Percentiles rank a stretch among this genome's conserved stretches.
phyloP scores from a whole-genome alignment of 2,888 invertebrate species.

The Azorinus chamasolen region DNA sequence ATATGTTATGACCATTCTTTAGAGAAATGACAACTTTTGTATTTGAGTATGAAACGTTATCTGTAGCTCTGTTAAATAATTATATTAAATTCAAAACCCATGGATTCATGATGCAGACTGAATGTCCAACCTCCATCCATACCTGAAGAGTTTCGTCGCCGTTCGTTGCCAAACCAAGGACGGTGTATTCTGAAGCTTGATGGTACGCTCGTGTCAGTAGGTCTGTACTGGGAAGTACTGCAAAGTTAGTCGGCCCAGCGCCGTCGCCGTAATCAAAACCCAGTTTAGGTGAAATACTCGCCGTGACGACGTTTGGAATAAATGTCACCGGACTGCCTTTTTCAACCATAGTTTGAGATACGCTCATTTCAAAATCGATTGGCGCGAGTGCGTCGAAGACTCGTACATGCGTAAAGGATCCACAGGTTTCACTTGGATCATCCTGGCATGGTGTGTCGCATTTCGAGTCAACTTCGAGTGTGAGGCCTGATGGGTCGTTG shows the following conservation, averaged over 20 bases:
- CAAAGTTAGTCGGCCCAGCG: not conserved
- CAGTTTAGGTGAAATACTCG: not conserved
- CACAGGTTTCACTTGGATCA: conserved; percentile 3
- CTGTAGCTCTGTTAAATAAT: too few species aligned
- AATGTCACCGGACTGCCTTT: conserved; percentile 3
- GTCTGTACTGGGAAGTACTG: not conserved
- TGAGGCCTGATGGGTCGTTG: not conserved
- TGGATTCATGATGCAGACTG: too few species aligned
- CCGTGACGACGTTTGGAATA: not conserved
- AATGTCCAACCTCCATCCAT: too few species aligned
- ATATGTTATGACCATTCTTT: too few species aligned
- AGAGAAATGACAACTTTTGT: too few species aligned
- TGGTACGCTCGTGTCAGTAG: conserved; percentile 7
- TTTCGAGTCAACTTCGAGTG: not conserved
- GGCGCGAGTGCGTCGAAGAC: conserved; percentile 8
- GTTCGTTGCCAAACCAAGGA: conserved; percentile 5
- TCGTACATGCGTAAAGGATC: conserved; percentile 1
- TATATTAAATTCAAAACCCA: too few species aligned
- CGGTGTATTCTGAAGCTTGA: conserved; percentile 3
- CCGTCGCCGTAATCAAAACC: conserved; percentile 2
- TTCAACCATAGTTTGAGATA: not conserved
- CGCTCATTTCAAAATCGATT: not conserved
- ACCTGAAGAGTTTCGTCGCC: not conserved
- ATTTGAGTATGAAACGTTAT: too few species aligned
- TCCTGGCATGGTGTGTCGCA: conserved; percentile 1